phyloP scores from a whole-genome alignment of 2,888 invertebrate genomes.

The Lycia hirtaria region DNA sequence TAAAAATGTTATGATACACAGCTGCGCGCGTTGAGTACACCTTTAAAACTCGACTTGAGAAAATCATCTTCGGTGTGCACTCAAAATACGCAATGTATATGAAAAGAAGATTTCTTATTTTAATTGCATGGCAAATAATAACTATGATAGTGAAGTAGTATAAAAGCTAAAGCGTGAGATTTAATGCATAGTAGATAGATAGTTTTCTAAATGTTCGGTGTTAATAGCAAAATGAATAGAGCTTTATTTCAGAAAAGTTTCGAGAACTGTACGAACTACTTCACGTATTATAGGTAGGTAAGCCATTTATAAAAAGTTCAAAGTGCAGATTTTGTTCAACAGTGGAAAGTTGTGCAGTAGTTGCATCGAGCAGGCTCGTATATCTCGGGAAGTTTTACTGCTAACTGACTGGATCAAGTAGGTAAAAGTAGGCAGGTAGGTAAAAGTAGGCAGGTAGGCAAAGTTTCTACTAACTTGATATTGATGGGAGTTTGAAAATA shows the following conservation, averaged over 20 bases:
- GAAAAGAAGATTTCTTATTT: too few relatives aligned
- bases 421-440: too few relatives aligned
- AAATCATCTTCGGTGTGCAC: too few relatives aligned
- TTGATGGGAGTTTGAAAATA: background rate
- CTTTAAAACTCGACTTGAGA: too few relatives aligned
- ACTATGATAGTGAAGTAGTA: too few relatives aligned
- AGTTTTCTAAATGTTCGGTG: background rate
- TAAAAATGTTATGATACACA: too few relatives aligned
- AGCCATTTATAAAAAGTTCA: slow-evolving; percentile 28
- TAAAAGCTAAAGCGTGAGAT: too few relatives aligned
- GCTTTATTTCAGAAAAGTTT: slow-evolving; percentile 23
- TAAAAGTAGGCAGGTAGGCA: too few relatives aligned
- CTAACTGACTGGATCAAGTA: slow-evolving; percentile 5
- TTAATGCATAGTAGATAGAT: slow-evolving; percentile 1
- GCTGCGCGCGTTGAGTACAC: too few relatives aligned
- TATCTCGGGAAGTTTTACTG: slow-evolving; percentile 20
- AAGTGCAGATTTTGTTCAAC: slow-evolving; percentile 28
- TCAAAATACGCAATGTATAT: too few relatives aligned
- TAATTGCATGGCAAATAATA: too few relatives aligned
- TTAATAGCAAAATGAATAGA: slow-evolving; percentile 14
- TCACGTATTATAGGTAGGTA: slow-evolving; percentile 3
- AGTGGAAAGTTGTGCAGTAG: slow-evolving; percentile 24
- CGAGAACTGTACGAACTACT: slow-evolving; percentile 15
- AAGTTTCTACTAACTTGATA: background rate
- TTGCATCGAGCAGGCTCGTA: slow-evolving; percentile 24